Evolutionary conservation across 1,140 invertebrate species (phyloP), one percentile per base, ranked within the genome.

Genomic region (Thaumatotibia leucotreta): DNA sequence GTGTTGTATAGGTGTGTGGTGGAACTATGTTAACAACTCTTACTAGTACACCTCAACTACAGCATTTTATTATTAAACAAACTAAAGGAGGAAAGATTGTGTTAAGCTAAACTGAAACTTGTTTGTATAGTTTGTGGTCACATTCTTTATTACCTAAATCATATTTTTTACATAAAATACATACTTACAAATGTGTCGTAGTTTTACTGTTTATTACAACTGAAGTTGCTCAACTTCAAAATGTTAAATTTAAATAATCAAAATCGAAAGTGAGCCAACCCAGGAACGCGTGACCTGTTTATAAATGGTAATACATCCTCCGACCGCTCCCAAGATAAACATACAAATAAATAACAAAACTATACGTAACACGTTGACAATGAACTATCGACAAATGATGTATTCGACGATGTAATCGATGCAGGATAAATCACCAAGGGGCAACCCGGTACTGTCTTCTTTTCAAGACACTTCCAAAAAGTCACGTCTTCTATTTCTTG

Each of bases 1-100:
- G 75, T 75, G 62, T 63, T 75, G 62, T 63, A 66, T 32, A 69
- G 77, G 73, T 73, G 73, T 70, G 32, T 33, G 32, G 32, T 31
- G 29, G 29, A n/a, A n/a, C n/a, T n/a, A n/a, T n/a, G n/a, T n/a
- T n/a, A n/a, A n/a, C n/a, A n/a, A n/a, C n/a, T n/a, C n/a, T n/a
- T n/a, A n/a, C n/a, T n/a, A n/a, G n/a, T n/a, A n/a, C n/a, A n/a
- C n/a, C n/a, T n/a, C n/a, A n/a, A n/a, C n/a, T n/a, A n/a, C n/a
- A n/a, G n/a, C n/a, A n/a, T n/a, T n/a, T n/a, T n/a, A n/a, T n/a
- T n/a, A n/a, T n/a, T n/a, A n/a, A n/a, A n/a, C n/a, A n/a, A n/a
- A n/a, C n/a, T n/a, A n/a, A n/a, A n/a, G n/a, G n/a, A n/a, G n/a
- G n/a, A n/a, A n/a, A n/a, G n/a, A n/a, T n/a, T n/a, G n/a, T n/a